Percentiles rank a stretch among this genome's conserved stretches.
phyloP scores from a whole-genome alignment of 2,113 vertebrate species.

The Diphyllodes magnificus region DNA sequence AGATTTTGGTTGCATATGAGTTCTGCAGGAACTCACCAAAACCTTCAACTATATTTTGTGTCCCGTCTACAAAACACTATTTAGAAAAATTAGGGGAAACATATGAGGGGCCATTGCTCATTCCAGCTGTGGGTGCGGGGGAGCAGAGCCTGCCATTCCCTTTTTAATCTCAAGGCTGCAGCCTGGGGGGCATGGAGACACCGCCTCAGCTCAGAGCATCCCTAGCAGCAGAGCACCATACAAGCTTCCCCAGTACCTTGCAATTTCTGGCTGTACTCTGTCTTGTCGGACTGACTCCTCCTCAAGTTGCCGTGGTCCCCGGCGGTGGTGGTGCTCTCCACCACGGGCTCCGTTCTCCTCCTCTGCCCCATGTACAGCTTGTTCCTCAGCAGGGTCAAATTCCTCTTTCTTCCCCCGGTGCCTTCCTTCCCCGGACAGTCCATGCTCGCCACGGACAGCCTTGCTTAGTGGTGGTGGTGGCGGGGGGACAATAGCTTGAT shows the following conservation, averaged over 20 bases:
- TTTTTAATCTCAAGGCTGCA: not conserved
- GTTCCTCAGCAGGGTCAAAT: conserved; percentile 79
- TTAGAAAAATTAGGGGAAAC: not conserved
- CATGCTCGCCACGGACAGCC: conserved; percentile 70
- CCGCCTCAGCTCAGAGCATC: not conserved
- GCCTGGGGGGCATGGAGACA: not conserved
- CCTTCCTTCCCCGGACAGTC: conserved; percentile 74
- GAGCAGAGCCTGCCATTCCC: not conserved
- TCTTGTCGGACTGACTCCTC: conserved; percentile 95
- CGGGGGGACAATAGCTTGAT: rapidly evolving
- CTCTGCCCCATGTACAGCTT: conserved; percentile 85
- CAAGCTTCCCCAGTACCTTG: conserved; percentile 78
- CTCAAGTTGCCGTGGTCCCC: conserved; percentile 82
- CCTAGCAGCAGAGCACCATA: not conserved
- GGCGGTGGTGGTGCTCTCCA: conserved; percentile 51
- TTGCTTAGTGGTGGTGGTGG: not conserved
- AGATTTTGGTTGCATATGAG: rapidly evolving
- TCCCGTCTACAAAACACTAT: not conserved
- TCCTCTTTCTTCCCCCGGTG: conserved; percentile 74
- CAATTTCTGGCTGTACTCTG: conserved; percentile 90
- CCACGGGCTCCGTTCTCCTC: conserved; percentile 88
- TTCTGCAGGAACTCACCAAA: not conserved
- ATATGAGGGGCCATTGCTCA: not conserved
- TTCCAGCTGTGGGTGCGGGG: rapidly evolving
- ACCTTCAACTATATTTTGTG: not conserved